Base-by-base conservation (phyloP, 2,113 vertebrate genomes). In the Struthio camelus region DNA sequence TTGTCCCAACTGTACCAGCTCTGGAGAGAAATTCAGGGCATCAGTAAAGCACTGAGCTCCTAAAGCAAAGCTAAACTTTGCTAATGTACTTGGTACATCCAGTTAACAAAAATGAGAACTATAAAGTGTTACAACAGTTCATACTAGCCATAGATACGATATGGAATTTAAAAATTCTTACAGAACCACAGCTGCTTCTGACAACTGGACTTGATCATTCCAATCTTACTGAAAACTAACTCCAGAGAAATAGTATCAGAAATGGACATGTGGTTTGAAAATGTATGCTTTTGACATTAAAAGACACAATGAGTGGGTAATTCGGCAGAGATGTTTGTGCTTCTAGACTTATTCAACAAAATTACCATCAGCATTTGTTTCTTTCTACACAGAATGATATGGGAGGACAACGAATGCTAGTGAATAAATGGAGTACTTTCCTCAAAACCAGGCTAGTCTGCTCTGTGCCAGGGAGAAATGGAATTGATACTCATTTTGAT, bases 341-440 rank as follows among this genome's bases (percentile, higher is more conserved):
- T 96, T 94, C 96, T 93, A 87, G 89, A 88, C 36, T 89, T 95
- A 91, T 78, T 87, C 78, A 70, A 89, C 88, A 51, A 34, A 80
- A 72, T 84, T 82, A 46, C 48, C 15, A 75, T 3, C 30, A 80
- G 42, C 38, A n/a, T 84, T 93, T 93, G 22, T 73, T 95, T 90
- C 72, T 93, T 70, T 96, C 89, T 81, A 7, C 30, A 25, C 97
- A 99, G 99, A 99, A 99, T 96, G 99, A 99, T 48, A 97, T 98
- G 90, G 99, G 99, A 91, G 99, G 99, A 69, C 99, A 99, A 91
- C 97, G 99, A 80, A 98, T 99, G 98, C 97, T 99, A 5, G 99
- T 99, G 94, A 99, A 99, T 78, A 99, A 99, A 93, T 99, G 99
- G 99, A 99, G 98, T 83, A 99, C 99, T 25, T 99, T 99, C 96